Evolutionary conservation across 2,888 invertebrate genomes (phyloP).

Genomic region (Sesamia inferens): DNA sequence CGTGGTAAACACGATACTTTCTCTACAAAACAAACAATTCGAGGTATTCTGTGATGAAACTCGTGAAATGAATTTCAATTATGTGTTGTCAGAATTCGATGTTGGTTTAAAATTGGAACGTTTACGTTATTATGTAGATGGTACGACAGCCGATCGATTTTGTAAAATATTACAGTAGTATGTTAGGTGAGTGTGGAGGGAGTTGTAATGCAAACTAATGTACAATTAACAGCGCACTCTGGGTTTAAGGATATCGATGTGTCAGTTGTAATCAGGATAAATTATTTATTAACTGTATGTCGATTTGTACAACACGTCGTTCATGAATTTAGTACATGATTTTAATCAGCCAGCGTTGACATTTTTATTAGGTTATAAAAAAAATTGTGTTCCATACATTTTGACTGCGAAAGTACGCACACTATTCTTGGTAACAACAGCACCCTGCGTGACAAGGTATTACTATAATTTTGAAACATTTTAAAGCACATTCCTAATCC

Average conservation of each 20-base stretch:
- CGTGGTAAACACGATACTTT: background rate
- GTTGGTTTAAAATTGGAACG: background rate
- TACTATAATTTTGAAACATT: no score
- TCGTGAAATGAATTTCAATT: constrained; percentile 11
- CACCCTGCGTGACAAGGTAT: no score
- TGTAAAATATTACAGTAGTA: no score
- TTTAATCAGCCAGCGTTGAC: background rate
- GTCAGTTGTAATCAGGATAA: background rate
- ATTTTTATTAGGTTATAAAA: background rate
- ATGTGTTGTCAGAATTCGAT: background rate
- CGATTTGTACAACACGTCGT: no score
- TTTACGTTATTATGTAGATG: background rate
- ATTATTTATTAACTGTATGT: no score
- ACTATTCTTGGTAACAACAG: background rate
- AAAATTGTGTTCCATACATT: background rate
- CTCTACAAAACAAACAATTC: background rate
- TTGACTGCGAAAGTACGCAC: background rate
- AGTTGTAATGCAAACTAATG: no score
- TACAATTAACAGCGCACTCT: no score
- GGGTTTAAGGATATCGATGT: background rate
- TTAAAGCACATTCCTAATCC: no score
- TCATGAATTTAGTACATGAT: background rate
- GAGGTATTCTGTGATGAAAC: background rate
- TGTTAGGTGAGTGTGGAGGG: no score
- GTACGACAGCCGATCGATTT: background rate